Conservation (phyloP, 2,888 invertebrate genomes). For the Cheilosia scutellata region DNA sequence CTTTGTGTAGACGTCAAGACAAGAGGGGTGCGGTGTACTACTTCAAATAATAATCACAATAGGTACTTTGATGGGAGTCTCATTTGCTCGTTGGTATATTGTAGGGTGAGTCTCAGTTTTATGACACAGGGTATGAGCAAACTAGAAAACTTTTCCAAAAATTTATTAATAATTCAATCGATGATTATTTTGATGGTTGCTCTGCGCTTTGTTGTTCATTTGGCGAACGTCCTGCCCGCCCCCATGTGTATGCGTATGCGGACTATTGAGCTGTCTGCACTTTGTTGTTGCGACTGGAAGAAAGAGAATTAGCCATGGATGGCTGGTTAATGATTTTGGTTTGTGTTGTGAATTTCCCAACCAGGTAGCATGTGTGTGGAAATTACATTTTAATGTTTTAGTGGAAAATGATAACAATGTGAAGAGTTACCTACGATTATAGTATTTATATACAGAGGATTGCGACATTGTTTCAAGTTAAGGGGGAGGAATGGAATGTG, state of each 20-base stretch:
- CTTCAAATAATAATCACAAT: constrained; percentile 69
- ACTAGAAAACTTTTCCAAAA: constrained; percentile 72
- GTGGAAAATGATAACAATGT: constrained; percentile 48
- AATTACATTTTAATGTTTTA: constrained; percentile 74
- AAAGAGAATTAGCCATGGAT: constrained; percentile 67
- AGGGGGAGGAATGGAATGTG: too few species aligned
- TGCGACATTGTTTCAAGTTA: constrained; percentile 12
- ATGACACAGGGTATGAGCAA: constrained; percentile 44
- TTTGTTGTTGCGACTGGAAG: constrained; percentile 22
- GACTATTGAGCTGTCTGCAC: constrained; percentile 43
- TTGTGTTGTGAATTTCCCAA: constrained; percentile 72
- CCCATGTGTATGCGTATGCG: constrained; percentile 10
- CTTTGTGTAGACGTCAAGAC: constrained; percentile 48
- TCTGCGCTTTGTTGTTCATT: constrained; percentile 74
- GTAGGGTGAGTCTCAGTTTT: constrained; percentile 28
- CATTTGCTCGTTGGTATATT: constrained; percentile 6
- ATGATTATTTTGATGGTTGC: constrained; percentile 76
- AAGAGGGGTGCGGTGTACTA: neutral
- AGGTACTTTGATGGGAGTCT: constrained; percentile 15
- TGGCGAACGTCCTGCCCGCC: constrained; percentile 3
- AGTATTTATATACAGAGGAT: neutral
- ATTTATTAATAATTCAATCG: constrained; percentile 76
- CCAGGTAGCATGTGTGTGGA: constrained; percentile 73
- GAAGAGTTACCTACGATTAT: neutral
- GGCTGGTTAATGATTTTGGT: constrained; percentile 72